Conservation (phyloP, 2,888 invertebrate species). For the Eupithecia subfuscata region DNA sequence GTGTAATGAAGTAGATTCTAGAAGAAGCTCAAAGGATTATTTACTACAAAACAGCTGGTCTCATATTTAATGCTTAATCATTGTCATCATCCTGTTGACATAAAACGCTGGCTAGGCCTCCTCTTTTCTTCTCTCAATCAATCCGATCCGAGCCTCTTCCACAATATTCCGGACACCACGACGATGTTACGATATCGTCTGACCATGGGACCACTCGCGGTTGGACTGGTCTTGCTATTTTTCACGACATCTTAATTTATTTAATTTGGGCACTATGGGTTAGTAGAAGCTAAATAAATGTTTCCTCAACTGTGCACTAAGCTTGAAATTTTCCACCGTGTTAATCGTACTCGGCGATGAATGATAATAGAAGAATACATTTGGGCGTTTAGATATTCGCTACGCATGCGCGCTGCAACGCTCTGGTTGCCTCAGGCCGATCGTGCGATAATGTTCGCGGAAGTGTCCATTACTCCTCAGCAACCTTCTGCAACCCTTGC, state of each 20-base stretch:
- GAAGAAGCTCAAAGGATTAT: background rate
- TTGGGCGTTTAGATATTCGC: constrained; percentile 42
- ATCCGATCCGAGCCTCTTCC: background rate
- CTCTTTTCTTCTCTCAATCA: background rate
- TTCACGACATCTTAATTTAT: no score
- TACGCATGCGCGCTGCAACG: constrained; percentile 56
- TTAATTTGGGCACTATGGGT: no score
- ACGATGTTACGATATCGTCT: background rate
- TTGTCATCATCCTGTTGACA: no score
- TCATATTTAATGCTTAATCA: background rate
- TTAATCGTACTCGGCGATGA: background rate
- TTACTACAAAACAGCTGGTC: background rate
- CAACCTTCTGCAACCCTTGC: constrained; percentile 38
- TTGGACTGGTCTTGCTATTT: no score
- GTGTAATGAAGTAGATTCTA: background rate
- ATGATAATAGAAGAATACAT: constrained; percentile 14
- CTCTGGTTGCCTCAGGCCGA: constrained; percentile 60
- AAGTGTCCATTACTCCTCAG: constrained; percentile 52
- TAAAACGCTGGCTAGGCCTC: no score
- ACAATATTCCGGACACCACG: background rate
- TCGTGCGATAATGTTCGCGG: constrained; percentile 56
- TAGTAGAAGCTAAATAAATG: background rate
- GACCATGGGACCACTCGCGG: background rate
- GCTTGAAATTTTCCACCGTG: constrained; percentile 6
- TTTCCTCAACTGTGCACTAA: background rate